A percentile compares a stretch with the other conserved stretches of the same genome.
Evolutionary conservation across 2,797 vertebrate species (phyloP).

Genomic region (Melanotaenia maccullochi): DNA sequence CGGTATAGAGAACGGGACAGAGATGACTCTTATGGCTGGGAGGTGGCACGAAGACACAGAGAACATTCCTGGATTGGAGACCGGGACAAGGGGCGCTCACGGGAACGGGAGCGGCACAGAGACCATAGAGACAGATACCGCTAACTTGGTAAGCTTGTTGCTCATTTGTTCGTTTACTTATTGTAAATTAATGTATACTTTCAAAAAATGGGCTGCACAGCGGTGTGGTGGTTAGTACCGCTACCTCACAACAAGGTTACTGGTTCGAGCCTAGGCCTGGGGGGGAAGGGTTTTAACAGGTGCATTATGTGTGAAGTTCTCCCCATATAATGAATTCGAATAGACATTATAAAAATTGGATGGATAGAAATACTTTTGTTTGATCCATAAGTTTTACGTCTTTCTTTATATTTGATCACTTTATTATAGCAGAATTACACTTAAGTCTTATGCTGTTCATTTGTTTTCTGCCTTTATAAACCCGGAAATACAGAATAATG

Average conservation of each 20-base stretch:
- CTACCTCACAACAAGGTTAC: too few species aligned
- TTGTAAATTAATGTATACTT: not conserved
- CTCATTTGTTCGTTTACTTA: not conserved
- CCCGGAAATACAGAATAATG: not conserved
- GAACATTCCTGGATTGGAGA: conserved; percentile 80
- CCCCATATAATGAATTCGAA: not conserved
- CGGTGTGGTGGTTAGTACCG: not conserved
- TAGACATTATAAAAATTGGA: not conserved
- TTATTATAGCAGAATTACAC: not conserved
- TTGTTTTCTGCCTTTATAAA: not conserved
- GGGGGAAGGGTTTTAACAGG: too few species aligned
- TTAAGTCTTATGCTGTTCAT: not conserved
- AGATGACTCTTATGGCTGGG: conserved; percentile 69
- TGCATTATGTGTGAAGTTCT: too few species aligned
- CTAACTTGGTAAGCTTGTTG: conserved; percentile 71
- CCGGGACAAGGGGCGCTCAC: conserved; percentile 86
- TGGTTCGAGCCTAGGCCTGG: too few species aligned
- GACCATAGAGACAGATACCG: conserved; percentile 84
- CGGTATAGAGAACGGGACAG: conserved; percentile 78
- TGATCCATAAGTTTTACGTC: not conserved
- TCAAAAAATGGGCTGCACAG: not conserved
- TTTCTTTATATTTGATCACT: not conserved
- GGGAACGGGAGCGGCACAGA: conserved; percentile 85
- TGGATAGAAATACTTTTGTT: not conserved
- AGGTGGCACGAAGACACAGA: conserved; percentile 70